Base-by-base conservation (phyloP, 1,140 invertebrate genomes). In the Cyphomyrmex costatus region DNA sequence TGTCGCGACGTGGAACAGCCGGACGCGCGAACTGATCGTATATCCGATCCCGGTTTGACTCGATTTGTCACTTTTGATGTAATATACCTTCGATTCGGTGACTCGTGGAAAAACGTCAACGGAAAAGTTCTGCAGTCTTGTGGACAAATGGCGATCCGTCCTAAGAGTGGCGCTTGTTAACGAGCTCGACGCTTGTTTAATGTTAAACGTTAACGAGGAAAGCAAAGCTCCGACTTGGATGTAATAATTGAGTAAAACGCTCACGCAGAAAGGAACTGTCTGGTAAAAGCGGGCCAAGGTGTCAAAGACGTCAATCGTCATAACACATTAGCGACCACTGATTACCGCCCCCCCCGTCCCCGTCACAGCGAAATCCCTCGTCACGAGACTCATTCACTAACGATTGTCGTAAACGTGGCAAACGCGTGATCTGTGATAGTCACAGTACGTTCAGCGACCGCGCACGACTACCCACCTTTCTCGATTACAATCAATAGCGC, bases 291-390 rank as follows among this genome's bases (percentile, higher is more conserved):
- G 88, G 91, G 89, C 92, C 92, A 93, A 93, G 93, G 92, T 92
- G 92, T 90, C 87, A 89, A 93, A 92, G 86, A 90, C 92, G 92
- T 91, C 90, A 68, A 85, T 90, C 90, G 88, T 89, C 84, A 66
- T 65, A 87, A 92, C 89, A 85, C 84, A 88, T 92, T 89, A 87
- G 86, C 91, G 74, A 36, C 33, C 46, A n/a, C 21, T 53, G 76
- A 63, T 85, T 74, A 14, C 19, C 66, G 16, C 30, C 33, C 27
- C 66, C 61, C 27, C 24, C 24, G 51, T 70, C 42, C 27, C 27
- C 7, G 70, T 58, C 63, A 24, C 82, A 88, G 51, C 82, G 61
- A 83, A 58, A 46, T 77, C 84, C n/a, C n/a, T 78, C 60, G 85
- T 89, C 88, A 89, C 88, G 88, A 85, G 85, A 89, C 83, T 77